A percentile compares a stretch with the other conserved stretches of the same genome.
Conservation (phyloP, 1,140 invertebrate species). For the Amyelois transitella region DNA sequence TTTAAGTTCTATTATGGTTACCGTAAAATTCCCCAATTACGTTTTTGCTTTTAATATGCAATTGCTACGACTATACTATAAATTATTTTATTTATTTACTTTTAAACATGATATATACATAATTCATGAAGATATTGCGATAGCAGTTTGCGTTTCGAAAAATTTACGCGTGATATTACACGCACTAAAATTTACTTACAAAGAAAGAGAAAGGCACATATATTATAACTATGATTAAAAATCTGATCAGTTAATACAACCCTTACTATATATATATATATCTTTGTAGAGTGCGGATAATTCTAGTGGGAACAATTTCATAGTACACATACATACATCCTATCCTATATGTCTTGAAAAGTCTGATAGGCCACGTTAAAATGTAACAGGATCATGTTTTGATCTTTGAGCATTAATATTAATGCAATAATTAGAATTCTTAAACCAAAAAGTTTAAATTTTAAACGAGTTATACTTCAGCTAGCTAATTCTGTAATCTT, state of each 20-base stretch:
- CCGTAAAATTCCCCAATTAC: too few relatives aligned
- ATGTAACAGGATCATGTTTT: too few relatives aligned
- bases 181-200: constrained; percentile 21
- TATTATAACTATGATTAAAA: constrained; percentile 49
- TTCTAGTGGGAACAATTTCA: background rate
- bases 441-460: too few relatives aligned
- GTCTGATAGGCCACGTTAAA: too few relatives aligned
- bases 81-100: background rate
- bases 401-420: too few relatives aligned
- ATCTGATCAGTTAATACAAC: constrained; percentile 56
- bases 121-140: background rate
- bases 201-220: constrained; percentile 59
- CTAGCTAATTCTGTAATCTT: too few relatives aligned
- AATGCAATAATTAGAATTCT: too few relatives aligned
- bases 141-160: background rate
- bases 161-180: background rate
- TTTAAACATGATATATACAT: background rate
- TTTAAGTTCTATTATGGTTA: too few relatives aligned
- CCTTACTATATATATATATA: background rate
- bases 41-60: too few relatives aligned
- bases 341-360: too few relatives aligned
- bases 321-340: too few relatives aligned
- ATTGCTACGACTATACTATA: background rate
- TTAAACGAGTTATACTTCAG: too few relatives aligned
- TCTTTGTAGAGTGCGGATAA: background rate